phyloP scores from a whole-genome alignment of 1,140 invertebrate species.

The Drosophila mayri region DNA sequence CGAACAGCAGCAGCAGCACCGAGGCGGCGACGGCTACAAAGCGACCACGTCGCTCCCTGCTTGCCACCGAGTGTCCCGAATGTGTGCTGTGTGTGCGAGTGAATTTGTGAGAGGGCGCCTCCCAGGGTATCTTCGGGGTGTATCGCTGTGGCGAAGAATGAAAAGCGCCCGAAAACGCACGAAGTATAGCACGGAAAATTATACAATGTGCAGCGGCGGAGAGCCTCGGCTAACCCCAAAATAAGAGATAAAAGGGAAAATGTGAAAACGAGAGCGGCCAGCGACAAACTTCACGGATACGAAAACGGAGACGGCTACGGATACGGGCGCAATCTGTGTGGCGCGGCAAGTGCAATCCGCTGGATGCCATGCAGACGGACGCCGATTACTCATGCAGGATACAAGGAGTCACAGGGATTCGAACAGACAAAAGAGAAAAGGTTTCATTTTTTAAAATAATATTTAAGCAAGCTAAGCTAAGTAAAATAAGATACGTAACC shows the following conservation, averaged over 20 bases:
- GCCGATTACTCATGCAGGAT: conserved; percentile 17
- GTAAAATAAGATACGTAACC: neutral
- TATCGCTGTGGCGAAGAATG: conserved; percentile 42
- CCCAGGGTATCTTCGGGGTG: conserved; percentile 49
- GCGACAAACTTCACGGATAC: conserved; percentile 45
- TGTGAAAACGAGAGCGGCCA: conserved; percentile 40
- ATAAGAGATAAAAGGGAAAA: conserved; percentile 37
- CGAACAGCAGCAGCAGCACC: conserved; percentile 27
- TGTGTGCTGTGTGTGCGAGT: conserved; percentile 24
- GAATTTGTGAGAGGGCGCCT: conserved; percentile 50
- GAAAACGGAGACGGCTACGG: conserved; percentile 4
- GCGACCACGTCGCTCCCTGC: conserved; percentile 56
- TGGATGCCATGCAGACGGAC: conserved; percentile 12
- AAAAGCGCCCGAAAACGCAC: conserved; percentile 49
- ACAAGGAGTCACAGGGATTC: neutral
- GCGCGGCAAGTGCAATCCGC: conserved; percentile 42
- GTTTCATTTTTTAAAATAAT: neutral
- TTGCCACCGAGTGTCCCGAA: conserved; percentile 7
- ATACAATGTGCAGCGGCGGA: conserved; percentile 71
- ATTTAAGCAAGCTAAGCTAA: neutral
- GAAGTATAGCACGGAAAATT: conserved; percentile 55
- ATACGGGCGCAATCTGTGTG: conserved; percentile 17
- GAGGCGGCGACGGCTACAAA: conserved; percentile 58
- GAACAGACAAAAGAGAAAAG: neutral
- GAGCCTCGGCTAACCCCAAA: conserved; percentile 65